Evolutionary conservation across 2,113 vertebrate species (phyloP), one percentile per base, ranked within the genome.

Genomic region (Hippolais icterina): DNA sequence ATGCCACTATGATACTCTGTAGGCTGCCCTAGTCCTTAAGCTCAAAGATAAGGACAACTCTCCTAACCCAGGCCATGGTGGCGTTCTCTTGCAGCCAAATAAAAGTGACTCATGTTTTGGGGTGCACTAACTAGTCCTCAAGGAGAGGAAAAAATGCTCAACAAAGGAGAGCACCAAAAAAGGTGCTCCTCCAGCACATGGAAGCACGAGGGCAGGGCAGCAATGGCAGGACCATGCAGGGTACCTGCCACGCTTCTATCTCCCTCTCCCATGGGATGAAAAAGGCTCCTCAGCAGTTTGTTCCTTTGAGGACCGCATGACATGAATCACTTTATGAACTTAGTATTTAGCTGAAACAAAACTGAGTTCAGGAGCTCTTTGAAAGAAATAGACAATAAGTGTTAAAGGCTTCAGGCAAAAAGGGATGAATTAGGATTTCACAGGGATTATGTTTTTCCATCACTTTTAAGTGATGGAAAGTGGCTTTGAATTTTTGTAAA

Each of bases 211-310:
- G 5, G 69, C 60, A 74, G 42, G 42, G 27, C 42, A 70, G 39
- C 0, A 0, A 12, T 4, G 25, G 33, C 22, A 90, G 28, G 25
- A 76, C 16, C 18, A 47, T 0, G 0, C 25, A 46, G 23, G 14
- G 25, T 18, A 68, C 6, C 56, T 84, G 52, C 74, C 65, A 60
- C 0, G 0, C 50, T 90, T 90, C 61, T 31, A 72, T 29, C 31
- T 1, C 0, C 12, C 50, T 76, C 61, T 91, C 59, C 53, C 12
- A 47, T 4, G 25, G 49, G 66, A 80, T 37, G 37, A 80, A 27
- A 54, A 78, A 80, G 79, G 23, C 35, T 68, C 53, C 53, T 65
- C 49, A 71, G 46, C n/a, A 69, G 24, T 72, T 91, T 92, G 42
- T 25, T 80, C 46, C n/a, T 42, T 24, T 42, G 35, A 86, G 68